Percentiles rank a stretch among this genome's conserved stretches.
Evolutionary conservation across 2,888 invertebrate genomes (phyloP).

Genomic region (Spodoptera exigua): DNA sequence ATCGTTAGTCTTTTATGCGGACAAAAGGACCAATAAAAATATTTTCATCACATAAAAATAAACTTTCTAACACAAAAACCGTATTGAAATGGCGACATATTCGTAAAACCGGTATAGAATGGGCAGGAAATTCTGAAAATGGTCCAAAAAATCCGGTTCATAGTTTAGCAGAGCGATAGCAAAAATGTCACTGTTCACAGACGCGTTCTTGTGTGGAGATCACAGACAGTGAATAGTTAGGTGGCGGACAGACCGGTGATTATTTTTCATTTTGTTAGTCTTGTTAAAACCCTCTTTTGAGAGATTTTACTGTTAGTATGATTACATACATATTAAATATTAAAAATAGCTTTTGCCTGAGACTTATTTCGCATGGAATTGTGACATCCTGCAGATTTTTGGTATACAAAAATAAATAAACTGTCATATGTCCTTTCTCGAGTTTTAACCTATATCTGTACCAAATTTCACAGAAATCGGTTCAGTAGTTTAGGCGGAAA

Average conservation of each 20-base stretch:
- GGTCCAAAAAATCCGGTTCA: conserved; percentile 53
- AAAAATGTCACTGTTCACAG: conserved; percentile 62
- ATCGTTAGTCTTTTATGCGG: too few species aligned
- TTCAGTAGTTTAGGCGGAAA: too few species aligned
- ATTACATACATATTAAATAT: too few species aligned
- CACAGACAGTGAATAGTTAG: conserved; percentile 45
- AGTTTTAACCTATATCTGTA: too few species aligned
- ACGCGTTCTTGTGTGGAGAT: conserved; percentile 45
- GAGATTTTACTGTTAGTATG: too few species aligned
- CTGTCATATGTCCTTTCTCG: too few species aligned
- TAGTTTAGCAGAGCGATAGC: conserved; percentile 60
- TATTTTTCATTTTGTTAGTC: not conserved
- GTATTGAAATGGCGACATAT: conserved; percentile 48
- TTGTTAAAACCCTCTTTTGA: too few species aligned
- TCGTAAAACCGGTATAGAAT: conserved; percentile 43
- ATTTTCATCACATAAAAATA: conserved; percentile 1
- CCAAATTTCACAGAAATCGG: too few species aligned
- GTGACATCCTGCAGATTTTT: too few species aligned
- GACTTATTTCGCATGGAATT: too few species aligned
- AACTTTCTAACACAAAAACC: conserved; percentile 7
- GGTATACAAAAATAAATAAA: too few species aligned
- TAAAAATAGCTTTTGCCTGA: too few species aligned
- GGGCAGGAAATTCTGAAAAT: conserved; percentile 44
- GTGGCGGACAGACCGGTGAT: conserved; percentile 30
- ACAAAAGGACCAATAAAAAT: not conserved